phyloP scores from a whole-genome alignment of 1,140 invertebrate species.

The Trachelipus rathkii region DNA sequence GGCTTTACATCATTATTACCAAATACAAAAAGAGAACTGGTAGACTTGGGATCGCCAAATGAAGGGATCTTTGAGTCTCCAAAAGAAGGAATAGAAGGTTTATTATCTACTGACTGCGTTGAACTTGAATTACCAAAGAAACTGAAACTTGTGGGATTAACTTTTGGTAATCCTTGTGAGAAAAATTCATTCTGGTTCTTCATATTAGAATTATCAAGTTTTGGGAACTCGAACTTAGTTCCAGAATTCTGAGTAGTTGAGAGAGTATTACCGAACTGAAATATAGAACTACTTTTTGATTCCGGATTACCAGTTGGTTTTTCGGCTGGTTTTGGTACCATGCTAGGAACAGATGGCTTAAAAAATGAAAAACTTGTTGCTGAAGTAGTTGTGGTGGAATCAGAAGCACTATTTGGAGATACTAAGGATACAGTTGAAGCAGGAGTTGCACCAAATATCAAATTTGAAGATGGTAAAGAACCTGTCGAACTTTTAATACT shows the following conservation, averaged over 20 bases:
- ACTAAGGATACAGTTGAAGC: too few species aligned
- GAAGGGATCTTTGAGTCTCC: background rate
- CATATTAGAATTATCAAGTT: background rate
- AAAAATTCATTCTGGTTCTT: background rate
- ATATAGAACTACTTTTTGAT: too few species aligned
- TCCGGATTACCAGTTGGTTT: too few species aligned
- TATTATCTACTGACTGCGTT: background rate
- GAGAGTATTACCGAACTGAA: background rate
- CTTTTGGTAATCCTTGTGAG: background rate
- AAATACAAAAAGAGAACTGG: background rate
- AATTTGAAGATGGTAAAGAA: too few species aligned
- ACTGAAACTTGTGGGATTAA: background rate
- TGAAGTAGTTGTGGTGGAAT: too few species aligned
- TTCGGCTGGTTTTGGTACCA: too few species aligned
- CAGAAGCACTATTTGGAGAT: too few species aligned
- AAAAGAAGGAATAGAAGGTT: background rate
- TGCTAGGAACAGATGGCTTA: too few species aligned
- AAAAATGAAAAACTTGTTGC: too few species aligned
- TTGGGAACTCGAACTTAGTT: background rate
- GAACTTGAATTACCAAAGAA: background rate
- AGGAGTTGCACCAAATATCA: too few species aligned
- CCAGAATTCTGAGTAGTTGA: background rate
- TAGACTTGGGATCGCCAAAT: background rate
- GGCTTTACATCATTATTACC: background rate
- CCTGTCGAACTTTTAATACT: too few species aligned